Percentiles rank a stretch among this genome's conserved stretches.
Evolutionary conservation across 2,113 vertebrate genomes (phyloP).

Genomic region (Ophthalmolycus amberensis): DNA sequence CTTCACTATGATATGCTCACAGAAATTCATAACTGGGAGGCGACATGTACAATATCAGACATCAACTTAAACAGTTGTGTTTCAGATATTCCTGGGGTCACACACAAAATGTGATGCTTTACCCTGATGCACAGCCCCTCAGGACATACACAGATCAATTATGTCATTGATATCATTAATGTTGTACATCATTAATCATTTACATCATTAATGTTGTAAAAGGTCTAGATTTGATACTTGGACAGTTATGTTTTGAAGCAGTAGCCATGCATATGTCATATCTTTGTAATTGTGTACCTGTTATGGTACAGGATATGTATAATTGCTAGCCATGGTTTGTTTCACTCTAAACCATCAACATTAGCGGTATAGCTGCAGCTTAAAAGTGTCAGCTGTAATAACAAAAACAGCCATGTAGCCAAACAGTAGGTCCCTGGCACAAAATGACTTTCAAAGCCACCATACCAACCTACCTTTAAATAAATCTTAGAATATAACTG

Average conservation of each 20-base stretch:
- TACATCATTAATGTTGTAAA: too few relatives aligned
- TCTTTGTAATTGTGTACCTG: not conserved
- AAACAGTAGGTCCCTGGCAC: not conserved
- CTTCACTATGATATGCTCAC: constrained; percentile 9
- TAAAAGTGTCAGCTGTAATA: not conserved
- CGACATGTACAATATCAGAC: not conserved
- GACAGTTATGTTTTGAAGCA: not conserved
- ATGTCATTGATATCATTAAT: not conserved
- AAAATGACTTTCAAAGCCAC: not conserved
- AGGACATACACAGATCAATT: not conserved
- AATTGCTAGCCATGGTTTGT: not conserved
- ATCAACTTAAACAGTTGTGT: not conserved
- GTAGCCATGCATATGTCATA: not conserved
- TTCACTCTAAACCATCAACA: not conserved
- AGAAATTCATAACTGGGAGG: not conserved
- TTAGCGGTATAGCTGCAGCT: not conserved
- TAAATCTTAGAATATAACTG: not conserved
- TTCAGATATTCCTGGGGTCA: not conserved
- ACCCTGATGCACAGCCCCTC: not conserved
- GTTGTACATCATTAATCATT: too few relatives aligned
- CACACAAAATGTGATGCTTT: not conserved
- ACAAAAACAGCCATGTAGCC: not conserved
- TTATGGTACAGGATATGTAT: not conserved
- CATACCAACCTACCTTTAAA: not conserved
- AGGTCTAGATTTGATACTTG: not conserved